phyloP scores from a whole-genome alignment of 2,113 vertebrate genomes.

The Malurus melanocephalus region DNA sequence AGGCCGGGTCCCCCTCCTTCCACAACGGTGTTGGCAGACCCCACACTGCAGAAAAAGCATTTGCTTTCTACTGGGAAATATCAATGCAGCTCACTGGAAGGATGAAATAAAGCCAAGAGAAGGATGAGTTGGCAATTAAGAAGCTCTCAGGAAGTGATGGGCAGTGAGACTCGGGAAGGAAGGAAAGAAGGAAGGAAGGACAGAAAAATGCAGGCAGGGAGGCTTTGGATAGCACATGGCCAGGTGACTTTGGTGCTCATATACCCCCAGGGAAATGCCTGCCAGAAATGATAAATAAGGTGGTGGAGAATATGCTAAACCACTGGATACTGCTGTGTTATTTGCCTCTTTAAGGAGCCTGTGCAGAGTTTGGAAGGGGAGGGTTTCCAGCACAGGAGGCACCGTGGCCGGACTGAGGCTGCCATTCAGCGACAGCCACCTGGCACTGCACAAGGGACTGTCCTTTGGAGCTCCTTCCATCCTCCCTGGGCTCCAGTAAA shows the following conservation, averaged over 20 bases:
- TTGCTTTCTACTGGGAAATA: background rate
- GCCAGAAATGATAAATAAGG: rapidly evolving
- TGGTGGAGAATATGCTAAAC: background rate
- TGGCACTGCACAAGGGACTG: background rate
- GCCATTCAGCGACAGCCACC: background rate
- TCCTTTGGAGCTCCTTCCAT: background rate
- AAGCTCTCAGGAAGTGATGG: rapidly evolving
- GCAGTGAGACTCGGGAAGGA: background rate
- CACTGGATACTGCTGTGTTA: rapidly evolving
- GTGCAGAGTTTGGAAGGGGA: background rate
- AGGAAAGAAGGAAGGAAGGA: background rate
- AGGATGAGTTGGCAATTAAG: background rate
- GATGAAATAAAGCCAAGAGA: background rate
- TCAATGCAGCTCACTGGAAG: rapidly evolving
- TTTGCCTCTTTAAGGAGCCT: background rate
- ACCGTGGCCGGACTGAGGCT: background rate
- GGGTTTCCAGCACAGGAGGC: rapidly evolving
- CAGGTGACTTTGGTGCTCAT: rapidly evolving
- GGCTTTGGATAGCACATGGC: rapidly evolving
- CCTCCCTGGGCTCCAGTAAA: background rate
- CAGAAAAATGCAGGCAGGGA: background rate
- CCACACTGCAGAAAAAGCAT: background rate
- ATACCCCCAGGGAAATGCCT: background rate
- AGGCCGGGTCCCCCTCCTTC: rapidly evolving
- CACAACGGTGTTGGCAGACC: rapidly evolving